Conservation (phyloP, 2,113 vertebrate species). For the Pelecanoides urinatrix region DNA sequence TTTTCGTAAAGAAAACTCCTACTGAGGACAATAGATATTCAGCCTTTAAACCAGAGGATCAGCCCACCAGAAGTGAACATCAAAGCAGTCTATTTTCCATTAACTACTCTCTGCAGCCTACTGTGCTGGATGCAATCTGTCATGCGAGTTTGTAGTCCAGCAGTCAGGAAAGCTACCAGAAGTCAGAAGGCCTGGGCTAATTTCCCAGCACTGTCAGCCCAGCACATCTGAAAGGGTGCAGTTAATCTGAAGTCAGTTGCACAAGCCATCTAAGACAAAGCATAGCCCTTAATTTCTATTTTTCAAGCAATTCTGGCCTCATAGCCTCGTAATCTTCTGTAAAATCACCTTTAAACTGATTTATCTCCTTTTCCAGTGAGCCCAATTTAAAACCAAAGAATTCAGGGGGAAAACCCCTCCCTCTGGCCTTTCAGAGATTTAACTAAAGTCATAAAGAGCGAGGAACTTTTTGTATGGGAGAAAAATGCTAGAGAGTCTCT, state of each 20-base stretch:
- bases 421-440: not conserved
- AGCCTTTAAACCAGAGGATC: conserved; percentile 53
- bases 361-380: not conserved
- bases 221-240: not conserved
- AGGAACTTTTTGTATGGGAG: not conserved
- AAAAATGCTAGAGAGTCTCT: not conserved
- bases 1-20: conserved; percentile 48
- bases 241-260: not conserved
- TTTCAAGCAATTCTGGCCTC: not conserved
- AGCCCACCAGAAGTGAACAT: conserved; percentile 61
- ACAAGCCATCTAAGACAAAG: not conserved
- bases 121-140: conserved; percentile 64
- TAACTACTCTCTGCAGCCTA: conserved; percentile 60
- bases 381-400: not conserved
- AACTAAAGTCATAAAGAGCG: not conserved
- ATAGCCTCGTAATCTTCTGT: not conserved
- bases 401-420: not conserved
- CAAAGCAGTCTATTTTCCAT: conserved; percentile 57
- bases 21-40: conserved; percentile 40
- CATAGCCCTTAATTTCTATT: not conserved
- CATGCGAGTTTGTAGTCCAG: conserved; percentile 16
- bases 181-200: conserved; percentile 31
- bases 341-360: not conserved
- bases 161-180: conserved; percentile 34
- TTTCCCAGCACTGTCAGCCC: conserved; percentile 13